These are phyloP conservation scores for Lepas anatifera DNA, from an alignment of 2,888 invertebrate genomes.

Conservation along the genomic window DNA sequence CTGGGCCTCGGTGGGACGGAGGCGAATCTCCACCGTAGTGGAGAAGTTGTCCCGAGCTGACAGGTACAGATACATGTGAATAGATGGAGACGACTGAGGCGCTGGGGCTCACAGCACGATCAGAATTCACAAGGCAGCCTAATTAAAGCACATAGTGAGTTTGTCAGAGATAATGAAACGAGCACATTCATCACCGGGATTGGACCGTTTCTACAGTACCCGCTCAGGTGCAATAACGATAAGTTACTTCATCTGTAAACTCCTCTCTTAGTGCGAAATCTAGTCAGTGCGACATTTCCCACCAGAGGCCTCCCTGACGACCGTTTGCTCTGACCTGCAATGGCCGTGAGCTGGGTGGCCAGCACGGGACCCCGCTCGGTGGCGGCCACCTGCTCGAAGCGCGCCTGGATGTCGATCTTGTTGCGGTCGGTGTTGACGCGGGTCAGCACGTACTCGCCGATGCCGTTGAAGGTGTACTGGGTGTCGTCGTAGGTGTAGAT, in stretches of 20 bases:
- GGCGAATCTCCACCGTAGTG: conserved; percentile 69
- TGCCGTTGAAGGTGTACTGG: conserved; percentile 87
- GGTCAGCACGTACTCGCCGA: conserved; percentile 78
- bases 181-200: no score
- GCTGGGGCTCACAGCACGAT: no score
- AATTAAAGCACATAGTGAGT: no score
- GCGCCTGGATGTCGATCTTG: conserved; percentile 71
- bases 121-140: no score
- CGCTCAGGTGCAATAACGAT: no score
- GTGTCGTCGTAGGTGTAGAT: conserved; percentile 82
- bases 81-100: no score
- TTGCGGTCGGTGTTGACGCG: conserved; percentile 60
- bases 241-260: no score
- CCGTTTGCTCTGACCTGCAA: conserved; percentile 45
- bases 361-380: conserved; percentile 62
- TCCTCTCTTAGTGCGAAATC: no score
- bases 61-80: neutral
- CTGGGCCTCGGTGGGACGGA: conserved; percentile 68
- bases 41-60: conserved; percentile 70
- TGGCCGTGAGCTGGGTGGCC: conserved; percentile 67
- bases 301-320: no score
- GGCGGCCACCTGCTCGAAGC: conserved; percentile 66
- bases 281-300: no score
- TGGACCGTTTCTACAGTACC: no score
- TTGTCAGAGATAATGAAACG: no score